Evolutionary conservation across 2,113 vertebrate species (phyloP).

Genomic region (Odocoileus virginianus): DNA sequence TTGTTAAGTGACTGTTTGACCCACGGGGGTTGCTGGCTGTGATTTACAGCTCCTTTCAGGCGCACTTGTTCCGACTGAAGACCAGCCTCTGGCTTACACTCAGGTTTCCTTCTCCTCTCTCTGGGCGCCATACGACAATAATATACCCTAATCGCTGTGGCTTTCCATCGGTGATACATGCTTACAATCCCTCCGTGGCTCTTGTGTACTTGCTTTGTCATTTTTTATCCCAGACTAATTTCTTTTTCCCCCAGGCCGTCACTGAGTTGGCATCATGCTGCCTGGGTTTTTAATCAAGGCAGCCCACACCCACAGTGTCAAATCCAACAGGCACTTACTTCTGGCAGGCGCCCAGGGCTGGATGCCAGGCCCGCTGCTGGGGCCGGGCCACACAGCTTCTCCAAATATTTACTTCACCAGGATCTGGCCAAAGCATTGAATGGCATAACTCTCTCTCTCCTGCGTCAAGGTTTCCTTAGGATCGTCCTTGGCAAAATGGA

Average conservation of each 20-base stretch:
- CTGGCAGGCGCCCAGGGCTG: conserved; percentile 9
- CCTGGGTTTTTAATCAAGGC: background rate
- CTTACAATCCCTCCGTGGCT: background rate
- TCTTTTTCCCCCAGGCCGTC: conserved; percentile 5
- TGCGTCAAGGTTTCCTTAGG: background rate
- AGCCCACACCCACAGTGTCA: background rate
- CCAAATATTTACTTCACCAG: background rate
- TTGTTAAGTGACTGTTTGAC: background rate
- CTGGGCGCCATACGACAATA: fast-evolving
- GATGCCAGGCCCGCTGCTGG: conserved; percentile 37
- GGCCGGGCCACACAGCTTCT: background rate
- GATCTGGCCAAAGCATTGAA: background rate
- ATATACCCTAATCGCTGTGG: background rate
- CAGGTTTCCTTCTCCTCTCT: background rate
- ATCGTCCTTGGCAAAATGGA: background rate
- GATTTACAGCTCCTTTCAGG: background rate
- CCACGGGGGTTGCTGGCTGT: background rate
- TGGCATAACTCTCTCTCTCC: fast-evolving
- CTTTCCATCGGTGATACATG: background rate
- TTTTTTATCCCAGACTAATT: conserved; percentile 50
- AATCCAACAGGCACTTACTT: background rate
- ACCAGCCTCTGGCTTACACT: background rate
- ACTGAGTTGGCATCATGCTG: background rate
- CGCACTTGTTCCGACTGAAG: background rate
- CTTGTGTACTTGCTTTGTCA: background rate